Evolutionary conservation across 1,140 invertebrate species (phyloP).

Genomic region (Notospermus geniculatus): DNA sequence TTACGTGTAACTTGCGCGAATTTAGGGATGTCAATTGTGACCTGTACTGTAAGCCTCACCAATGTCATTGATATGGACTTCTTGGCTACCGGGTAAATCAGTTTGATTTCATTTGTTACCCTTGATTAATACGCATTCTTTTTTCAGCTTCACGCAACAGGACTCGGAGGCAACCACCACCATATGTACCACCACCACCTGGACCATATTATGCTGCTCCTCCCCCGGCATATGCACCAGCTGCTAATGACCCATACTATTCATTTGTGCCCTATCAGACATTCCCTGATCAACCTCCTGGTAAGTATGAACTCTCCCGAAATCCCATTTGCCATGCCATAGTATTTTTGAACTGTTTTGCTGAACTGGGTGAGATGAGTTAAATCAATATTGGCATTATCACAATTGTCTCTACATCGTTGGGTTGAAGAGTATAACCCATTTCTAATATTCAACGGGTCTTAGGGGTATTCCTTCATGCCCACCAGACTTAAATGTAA

Average conservation of each 20-base stretch:
- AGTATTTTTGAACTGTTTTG: background rate
- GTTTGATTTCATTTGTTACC: background rate
- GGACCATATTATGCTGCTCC: conserved; percentile 85
- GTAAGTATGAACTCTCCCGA: conserved; percentile 51
- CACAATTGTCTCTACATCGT: background rate
- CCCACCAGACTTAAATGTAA: background rate
- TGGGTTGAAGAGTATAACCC: background rate
- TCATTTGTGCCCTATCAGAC: conserved; percentile 86
- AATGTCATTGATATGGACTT: background rate
- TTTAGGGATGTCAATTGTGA: no score
- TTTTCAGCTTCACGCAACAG: conserved; percentile 62
- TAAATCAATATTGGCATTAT: background rate
- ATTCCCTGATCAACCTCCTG: conserved; percentile 69
- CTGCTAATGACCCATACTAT: conserved; percentile 73
- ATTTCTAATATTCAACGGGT: background rate
- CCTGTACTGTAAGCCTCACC: background rate
- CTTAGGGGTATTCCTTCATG: background rate
- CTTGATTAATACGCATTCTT: conserved; percentile 5
- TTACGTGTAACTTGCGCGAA: no score
- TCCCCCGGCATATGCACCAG: conserved; percentile 83
- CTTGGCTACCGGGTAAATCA: background rate
- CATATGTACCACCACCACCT: conserved; percentile 78
- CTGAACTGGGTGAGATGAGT: background rate
- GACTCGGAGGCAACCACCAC: conserved; percentile 87
- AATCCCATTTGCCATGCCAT: background rate